phyloP scores from a whole-genome alignment of 2,113 vertebrate genomes.

The Pholis gunnellus region DNA sequence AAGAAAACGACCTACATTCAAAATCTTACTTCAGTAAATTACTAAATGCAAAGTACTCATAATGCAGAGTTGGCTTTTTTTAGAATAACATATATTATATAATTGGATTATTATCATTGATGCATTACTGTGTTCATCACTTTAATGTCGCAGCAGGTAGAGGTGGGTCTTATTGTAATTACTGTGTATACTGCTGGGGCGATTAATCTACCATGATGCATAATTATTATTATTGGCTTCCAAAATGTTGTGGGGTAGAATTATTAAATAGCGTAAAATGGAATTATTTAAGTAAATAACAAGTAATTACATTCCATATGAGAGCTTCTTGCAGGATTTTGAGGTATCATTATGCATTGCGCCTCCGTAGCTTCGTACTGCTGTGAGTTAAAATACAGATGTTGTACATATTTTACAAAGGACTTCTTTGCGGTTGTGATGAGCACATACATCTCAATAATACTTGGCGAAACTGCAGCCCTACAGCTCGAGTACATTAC shows the following conservation, averaged over 20 bases:
- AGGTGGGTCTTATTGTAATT: too few relatives aligned
- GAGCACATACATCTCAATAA: slow-evolving; percentile 11
- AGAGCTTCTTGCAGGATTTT: not conserved
- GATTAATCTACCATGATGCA: not conserved
- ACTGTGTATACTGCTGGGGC: too few relatives aligned
- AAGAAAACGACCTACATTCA: too few relatives aligned
- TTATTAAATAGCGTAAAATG: not conserved
- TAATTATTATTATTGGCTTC: not conserved
- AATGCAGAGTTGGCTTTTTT: too few relatives aligned
- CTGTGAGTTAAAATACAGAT: not conserved
- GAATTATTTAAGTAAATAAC: not conserved
- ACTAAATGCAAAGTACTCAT: too few relatives aligned
- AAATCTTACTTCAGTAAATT: too few relatives aligned
- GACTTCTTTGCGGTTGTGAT: not conserved
- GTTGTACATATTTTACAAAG: not conserved
- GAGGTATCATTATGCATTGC: not conserved
- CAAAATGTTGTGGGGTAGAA: not conserved
- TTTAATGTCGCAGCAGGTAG: too few relatives aligned
- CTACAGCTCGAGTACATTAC: not conserved
- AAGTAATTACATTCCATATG: not conserved
- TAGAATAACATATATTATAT: too few relatives aligned
- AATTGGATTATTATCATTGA: too few relatives aligned
- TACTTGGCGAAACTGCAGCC: not conserved
- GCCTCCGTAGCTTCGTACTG: not conserved
- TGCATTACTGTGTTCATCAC: too few relatives aligned